A percentile compares a stretch with the other conserved stretches of the same genome.
Evolutionary conservation across 2,797 vertebrate genomes (phyloP).

Genomic region (Petrocephalus schoutedeni): DNA sequence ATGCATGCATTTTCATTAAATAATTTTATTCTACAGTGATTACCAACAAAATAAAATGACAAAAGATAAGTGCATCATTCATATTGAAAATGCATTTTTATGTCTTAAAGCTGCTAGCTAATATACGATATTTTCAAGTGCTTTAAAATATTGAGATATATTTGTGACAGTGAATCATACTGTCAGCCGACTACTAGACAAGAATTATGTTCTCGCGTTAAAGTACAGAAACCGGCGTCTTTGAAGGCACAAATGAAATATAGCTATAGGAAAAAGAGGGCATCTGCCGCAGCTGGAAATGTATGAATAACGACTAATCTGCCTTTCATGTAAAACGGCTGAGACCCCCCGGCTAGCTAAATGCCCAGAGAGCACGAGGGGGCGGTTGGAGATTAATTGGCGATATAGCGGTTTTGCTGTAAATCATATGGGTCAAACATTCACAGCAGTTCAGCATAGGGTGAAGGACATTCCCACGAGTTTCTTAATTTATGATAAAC

Average conservation of each 20-base stretch:
- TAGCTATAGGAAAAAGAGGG: neutral
- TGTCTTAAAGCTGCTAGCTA: neutral
- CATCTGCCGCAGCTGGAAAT: neutral
- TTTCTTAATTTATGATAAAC: neutral
- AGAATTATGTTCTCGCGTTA: neutral
- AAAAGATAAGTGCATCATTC: neutral
- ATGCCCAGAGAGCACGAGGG: neutral
- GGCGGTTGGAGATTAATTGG: neutral
- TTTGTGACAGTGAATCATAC: neutral
- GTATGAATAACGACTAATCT: neutral
- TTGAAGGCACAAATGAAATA: neutral
- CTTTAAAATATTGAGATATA: neutral
- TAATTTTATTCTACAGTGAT: neutral
- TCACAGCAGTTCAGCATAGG: neutral
- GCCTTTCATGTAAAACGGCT: neutral
- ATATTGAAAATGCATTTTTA: neutral
- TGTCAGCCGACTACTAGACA: neutral
- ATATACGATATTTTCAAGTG: neutral
- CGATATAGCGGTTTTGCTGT: neutral
- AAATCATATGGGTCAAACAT: neutral
- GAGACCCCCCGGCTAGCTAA: neutral
- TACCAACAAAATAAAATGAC: neutral
- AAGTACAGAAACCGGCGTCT: neutral
- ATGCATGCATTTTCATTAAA: neutral
- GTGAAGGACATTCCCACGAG: neutral